Base-by-base conservation (phyloP, 2,888 invertebrate species). In the Temnothorax unifasciatus region DNA sequence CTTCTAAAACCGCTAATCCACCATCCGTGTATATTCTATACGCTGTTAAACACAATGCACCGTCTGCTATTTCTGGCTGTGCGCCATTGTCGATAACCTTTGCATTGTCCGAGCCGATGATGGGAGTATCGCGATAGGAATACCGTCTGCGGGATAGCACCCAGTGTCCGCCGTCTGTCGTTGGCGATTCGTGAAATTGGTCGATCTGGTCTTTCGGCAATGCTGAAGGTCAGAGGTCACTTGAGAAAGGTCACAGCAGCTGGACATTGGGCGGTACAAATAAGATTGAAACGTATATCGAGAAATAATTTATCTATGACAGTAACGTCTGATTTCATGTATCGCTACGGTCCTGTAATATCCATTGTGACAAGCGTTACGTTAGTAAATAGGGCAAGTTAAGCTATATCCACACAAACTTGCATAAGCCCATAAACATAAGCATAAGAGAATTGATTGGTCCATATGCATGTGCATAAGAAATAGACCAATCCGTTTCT, bases 1-100 rank as follows among this genome's bases (percentile, higher is more conserved):
- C 57, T 52, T 76, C 44, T 63, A 74, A 47, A 50, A 66, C 74
- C 9, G 25, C 44, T 71, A n/a, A 83, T 88, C 87, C 87, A 88
- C 83, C 83, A 85, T 85, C 87, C 91, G 90, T 90, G 92, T 91
- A 89, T 91, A 89, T 91, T 87, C 92, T 91, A 89, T 92, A 92
- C 87, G 88, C 85, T 82, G 88, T 90, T 92, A 92, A 92, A 92
- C 90, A 93, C 92, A 92, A 93, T 92, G 91, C 90, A 91, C 91
- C 92, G 92, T 93, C 93, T 93, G 93, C 90, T 92, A 89, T 92
- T 92, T 88, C 91, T 93, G 93, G 93, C 93, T 83, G 71, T 57
- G 71, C 84, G 93, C 93, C 93, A 93, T 92, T 92, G 92, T 91
- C 93, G 92, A 93, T 93, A 93, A 92, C 93, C 92, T 91, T 91